phyloP scores from a whole-genome alignment of 2,113 vertebrate species.

The Parus major region DNA sequence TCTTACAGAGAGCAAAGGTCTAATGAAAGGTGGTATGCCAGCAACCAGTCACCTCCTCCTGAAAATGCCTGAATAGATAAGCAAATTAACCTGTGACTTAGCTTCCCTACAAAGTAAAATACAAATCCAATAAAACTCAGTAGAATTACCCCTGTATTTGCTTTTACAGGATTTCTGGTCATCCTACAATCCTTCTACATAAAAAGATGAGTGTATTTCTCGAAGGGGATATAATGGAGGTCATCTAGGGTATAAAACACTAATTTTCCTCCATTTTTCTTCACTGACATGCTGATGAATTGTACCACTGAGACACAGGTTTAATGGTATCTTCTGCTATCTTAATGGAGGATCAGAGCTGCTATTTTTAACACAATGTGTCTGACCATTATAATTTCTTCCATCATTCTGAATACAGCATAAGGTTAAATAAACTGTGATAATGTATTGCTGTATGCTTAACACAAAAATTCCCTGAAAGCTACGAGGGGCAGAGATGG shows the following conservation, averaged over 20 bases:
- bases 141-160: not conserved
- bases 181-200: not conserved
- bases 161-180: not conserved
- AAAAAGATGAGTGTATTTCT: not conserved
- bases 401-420: not conserved
- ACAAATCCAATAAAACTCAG: not conserved
- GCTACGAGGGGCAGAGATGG: not conserved
- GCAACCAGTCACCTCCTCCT: not conserved
- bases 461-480: not conserved
- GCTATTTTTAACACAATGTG: not conserved
- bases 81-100: not conserved
- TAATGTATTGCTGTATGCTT: not conserved
- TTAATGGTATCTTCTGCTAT: not conserved
- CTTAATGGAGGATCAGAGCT: not conserved
- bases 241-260: not conserved
- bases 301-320: not conserved
- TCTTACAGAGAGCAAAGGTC: not conserved
- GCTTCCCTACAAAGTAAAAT: not conserved
- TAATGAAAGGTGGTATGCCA: not conserved
- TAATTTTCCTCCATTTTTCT: not conserved
- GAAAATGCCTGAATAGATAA: not conserved
- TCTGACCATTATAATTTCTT: not conserved
- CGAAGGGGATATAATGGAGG: not conserved
- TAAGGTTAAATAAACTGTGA: not conserved
- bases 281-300: not conserved